These are phyloP conservation scores for Opisthocomus hoazin DNA, from an alignment of 2,113 vertebrate genomes.

Conservation along the genomic window DNA sequence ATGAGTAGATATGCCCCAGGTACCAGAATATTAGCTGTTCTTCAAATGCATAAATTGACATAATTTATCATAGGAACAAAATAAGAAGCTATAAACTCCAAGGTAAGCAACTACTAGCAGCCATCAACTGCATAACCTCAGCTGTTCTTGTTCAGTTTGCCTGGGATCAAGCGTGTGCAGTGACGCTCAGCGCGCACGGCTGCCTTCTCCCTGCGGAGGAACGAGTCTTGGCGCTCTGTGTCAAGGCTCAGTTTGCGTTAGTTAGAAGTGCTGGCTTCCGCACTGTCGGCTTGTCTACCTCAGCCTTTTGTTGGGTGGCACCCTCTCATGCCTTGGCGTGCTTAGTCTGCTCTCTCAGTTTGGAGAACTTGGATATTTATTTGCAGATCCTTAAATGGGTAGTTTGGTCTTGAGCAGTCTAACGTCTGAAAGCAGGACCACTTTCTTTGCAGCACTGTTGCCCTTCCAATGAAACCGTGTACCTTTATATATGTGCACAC, in stretches of 20 bases:
- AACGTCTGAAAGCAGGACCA: neutral
- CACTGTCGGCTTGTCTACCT: neutral
- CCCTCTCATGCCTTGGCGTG: neutral
- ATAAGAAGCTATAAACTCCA: neutral
- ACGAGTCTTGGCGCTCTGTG: neutral
- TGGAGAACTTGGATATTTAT: neutral
- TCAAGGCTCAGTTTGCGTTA: neutral
- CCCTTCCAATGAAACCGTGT: neutral
- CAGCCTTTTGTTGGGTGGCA: neutral
- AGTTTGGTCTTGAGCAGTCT: neutral
- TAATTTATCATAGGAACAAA: neutral
- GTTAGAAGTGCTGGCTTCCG: neutral
- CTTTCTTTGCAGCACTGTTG: neutral
- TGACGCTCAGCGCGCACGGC: neutral
- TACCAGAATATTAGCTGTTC: neutral
- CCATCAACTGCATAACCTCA: neutral
- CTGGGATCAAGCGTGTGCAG: neutral
- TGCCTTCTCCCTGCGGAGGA: neutral
- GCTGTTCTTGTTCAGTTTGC: neutral
- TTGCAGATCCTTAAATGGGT: accelerated
- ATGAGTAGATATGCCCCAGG: neutral
- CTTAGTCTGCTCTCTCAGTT: neutral
- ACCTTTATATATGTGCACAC: neutral
- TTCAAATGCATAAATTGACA: neutral
- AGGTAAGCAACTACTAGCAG: neutral